These are phyloP conservation scores for Liodrosophila aerea DNA, from an alignment of 2,888 invertebrate species.

Conservation along the genomic window DNA sequence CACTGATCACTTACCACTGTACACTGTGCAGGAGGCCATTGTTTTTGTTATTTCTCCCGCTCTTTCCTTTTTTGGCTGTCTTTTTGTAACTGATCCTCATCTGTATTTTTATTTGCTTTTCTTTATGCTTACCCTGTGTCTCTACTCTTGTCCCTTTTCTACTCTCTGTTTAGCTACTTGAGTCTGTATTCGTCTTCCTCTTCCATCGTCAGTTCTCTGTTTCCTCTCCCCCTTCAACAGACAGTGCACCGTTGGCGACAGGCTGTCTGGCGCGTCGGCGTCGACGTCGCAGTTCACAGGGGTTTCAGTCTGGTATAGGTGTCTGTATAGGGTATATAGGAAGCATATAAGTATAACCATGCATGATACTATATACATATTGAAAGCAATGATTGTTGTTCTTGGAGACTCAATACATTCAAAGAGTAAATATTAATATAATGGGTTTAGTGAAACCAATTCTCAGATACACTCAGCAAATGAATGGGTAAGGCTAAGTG, in stretches of 20 bases:
- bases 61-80: constrained; percentile 7
- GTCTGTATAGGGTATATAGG: constrained; percentile 24
- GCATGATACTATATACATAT: too few species aligned
- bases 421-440: too few species aligned
- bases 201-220: not conserved
- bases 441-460: too few species aligned
- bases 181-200: constrained; percentile 7
- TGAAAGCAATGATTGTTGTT: too few species aligned
- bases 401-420: too few species aligned
- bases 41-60: constrained; percentile 32
- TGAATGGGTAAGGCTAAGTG: too few species aligned
- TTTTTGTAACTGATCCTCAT: constrained; percentile 46
- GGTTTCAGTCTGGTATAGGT: constrained; percentile 17
- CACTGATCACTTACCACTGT: constrained; percentile 60
- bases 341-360: too few species aligned
- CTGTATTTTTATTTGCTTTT: constrained; percentile 47
- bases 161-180: constrained; percentile 51
- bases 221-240: constrained; percentile 5
- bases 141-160: constrained; percentile 62
- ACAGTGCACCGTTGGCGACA: constrained; percentile 66
- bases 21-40: constrained; percentile 65
- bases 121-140: constrained; percentile 35
- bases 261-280: constrained; percentile 72
- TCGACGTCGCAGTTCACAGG: constrained; percentile 35
- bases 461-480: too few species aligned